Evolutionary conservation across 2,113 vertebrate species (phyloP).

Genomic region (Apodemus sylvaticus): DNA sequence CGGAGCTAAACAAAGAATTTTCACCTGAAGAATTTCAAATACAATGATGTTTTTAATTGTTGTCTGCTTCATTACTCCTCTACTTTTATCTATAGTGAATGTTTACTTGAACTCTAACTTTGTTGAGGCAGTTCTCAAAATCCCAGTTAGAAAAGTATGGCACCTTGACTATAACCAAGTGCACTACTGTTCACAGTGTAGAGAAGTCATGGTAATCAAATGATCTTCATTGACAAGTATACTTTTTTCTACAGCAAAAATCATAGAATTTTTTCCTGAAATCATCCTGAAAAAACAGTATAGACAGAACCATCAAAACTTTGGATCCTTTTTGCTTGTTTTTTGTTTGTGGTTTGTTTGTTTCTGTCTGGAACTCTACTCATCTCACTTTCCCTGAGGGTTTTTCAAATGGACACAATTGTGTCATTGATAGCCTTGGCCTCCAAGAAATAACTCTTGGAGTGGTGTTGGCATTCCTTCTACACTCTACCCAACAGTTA

Average conservation of each 20-base stretch:
- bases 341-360: not conserved
- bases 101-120: not conserved
- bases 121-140: not conserved
- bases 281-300: not conserved
- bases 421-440: not conserved
- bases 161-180: not conserved
- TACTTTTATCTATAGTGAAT: not conserved
- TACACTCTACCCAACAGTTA: too few relatives aligned
- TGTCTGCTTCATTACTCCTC: not conserved
- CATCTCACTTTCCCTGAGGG: not conserved
- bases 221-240: not conserved
- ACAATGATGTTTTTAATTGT: not conserved
- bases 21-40: too few relatives aligned
- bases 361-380: not conserved
- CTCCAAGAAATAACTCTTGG: not conserved
- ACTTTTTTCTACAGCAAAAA: constrained; percentile 18
- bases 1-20: too few relatives aligned
- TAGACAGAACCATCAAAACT: not conserved
- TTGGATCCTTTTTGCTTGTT: not conserved
- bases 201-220: not conserved
- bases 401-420: not conserved
- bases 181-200: not conserved
- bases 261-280: too few relatives aligned
- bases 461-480: too few relatives aligned
- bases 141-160: not conserved